Conservation (phyloP, 2,797 vertebrate species). For the Clarias laeviceps region DNA sequence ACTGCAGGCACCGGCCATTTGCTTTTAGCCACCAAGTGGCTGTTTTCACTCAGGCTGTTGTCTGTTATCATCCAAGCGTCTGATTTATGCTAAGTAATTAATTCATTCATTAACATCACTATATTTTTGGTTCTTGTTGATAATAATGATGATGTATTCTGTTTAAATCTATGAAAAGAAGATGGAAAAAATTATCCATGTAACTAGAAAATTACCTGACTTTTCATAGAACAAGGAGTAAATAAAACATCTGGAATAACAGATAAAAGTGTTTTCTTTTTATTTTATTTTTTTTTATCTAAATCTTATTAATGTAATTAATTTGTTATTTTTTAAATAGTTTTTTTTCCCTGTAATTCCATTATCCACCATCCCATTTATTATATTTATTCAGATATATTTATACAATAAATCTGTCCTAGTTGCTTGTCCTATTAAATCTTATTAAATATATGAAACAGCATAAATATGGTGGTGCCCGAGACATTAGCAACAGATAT, state of each 20-base stretch:
- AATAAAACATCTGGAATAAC: background rate
- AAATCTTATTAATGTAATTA: background rate
- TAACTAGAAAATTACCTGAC: background rate
- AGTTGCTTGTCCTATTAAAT: slow-evolving; percentile 18
- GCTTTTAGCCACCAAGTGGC: slow-evolving; percentile 74
- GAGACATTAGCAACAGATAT: no score
- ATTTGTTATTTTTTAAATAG: background rate
- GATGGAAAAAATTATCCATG: background rate
- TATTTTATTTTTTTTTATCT: background rate
- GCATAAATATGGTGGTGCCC: background rate
- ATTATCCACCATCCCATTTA: background rate
- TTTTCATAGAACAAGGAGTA: background rate
- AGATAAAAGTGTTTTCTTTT: background rate
- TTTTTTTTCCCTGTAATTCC: background rate
- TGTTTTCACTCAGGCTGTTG: slow-evolving; percentile 32
- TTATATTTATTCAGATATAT: background rate
- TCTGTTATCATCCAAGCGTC: slow-evolving; percentile 29
- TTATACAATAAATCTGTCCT: slow-evolving; percentile 11
- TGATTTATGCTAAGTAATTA: slow-evolving; percentile 37
- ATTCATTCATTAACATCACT: slow-evolving; percentile 26
- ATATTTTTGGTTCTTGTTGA: background rate
- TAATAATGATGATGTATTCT: no score
- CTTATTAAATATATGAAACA: background rate
- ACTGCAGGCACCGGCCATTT: slow-evolving; percentile 55
- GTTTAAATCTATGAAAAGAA: background rate